Percentiles rank a stretch among this genome's conserved stretches.
Evolutionary conservation across 2,888 invertebrate species (phyloP).

Genomic region (Homarus gammarus): DNA sequence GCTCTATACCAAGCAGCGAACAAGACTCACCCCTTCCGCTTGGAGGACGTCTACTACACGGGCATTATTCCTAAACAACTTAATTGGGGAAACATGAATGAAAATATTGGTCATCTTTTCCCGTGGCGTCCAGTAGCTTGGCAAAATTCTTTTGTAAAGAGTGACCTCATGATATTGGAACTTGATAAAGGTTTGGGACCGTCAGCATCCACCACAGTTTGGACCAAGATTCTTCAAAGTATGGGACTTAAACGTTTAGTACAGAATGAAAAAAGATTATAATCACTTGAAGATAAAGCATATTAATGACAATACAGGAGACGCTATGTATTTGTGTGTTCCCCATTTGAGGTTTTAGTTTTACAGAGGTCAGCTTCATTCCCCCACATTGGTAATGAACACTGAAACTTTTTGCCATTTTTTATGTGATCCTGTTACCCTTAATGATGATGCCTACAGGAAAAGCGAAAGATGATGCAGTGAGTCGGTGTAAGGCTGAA

Average conservation of each 20-base stretch:
- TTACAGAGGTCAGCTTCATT: too few species aligned
- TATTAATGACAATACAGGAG: too few species aligned
- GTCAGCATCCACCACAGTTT: constrained; percentile 28
- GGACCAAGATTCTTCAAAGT: constrained; percentile 35
- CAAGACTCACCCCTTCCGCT: constrained; percentile 44
- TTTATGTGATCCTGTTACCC: too few species aligned
- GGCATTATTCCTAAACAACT: constrained; percentile 29
- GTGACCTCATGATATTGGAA: constrained; percentile 45
- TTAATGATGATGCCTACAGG: too few species aligned
- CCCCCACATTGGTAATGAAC: too few species aligned
- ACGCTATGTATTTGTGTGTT: too few species aligned
- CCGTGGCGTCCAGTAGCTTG: constrained; percentile 45
- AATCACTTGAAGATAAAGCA: too few species aligned
- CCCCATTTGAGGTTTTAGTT: too few species aligned
- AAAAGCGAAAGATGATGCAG: too few species aligned
- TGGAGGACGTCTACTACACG: constrained; percentile 58
- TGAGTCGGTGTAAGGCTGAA: too few species aligned
- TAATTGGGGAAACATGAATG: not conserved
- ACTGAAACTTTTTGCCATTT: too few species aligned
- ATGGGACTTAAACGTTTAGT: not conserved
- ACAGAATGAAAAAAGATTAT: not conserved
- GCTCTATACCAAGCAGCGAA: constrained; percentile 38
- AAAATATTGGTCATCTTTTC: constrained; percentile 28
- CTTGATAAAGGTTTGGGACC: constrained; percentile 20
- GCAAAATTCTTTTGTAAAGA: constrained; percentile 29